Evolutionary conservation across 2,113 vertebrate species (phyloP), one percentile per base, ranked within the genome.

Genomic region (Struthidea cinerea): DNA sequence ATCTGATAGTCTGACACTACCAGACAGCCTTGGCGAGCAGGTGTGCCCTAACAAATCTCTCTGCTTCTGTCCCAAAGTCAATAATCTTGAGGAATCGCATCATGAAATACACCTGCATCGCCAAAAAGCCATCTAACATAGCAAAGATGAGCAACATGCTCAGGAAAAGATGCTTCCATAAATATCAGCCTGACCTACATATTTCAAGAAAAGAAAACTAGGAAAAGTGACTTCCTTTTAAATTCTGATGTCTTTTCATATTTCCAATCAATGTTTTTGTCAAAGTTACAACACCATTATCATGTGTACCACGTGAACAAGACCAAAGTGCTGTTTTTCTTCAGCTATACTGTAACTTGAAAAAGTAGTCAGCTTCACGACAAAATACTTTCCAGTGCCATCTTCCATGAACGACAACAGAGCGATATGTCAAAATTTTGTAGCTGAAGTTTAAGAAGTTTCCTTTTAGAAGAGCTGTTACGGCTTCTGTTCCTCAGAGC

Each of bases 41-140:
- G 32, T 95, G 18, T 90, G 68, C 30, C 44, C 56, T 83, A 81
- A 91, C 30, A 93, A 88, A 92, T 86, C 82, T 73, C 55, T 96
- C 46, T 76, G 69, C 39, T 87, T 59, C 74, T 91, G 49, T 52
- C 84, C 35, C 59, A 94, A 94, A 92, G 78, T 55, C 13, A 91
- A 65, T 35, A 47, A 92, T 52, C 18, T 84, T 52, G 47, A 68
- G 24, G 8, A 69, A 75, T 16, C 88, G 32, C 37, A 75, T 52
- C 79, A 52, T 39, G 41, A 86, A 90, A 75, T 67, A 80, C 18
- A 92, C 24, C 46, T 80, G n/a, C 16, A 84, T 26, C 70, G 90
- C 41, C 46, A 87, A 88, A 87, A 90, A 84, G 27, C 10, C 57
- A 89, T 24, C 56, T 71, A 57, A 73, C 7, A 32, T 3, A 32